Evolutionary conservation across 2,888 invertebrate genomes (phyloP).

Genomic region (Gibbula magus): DNA sequence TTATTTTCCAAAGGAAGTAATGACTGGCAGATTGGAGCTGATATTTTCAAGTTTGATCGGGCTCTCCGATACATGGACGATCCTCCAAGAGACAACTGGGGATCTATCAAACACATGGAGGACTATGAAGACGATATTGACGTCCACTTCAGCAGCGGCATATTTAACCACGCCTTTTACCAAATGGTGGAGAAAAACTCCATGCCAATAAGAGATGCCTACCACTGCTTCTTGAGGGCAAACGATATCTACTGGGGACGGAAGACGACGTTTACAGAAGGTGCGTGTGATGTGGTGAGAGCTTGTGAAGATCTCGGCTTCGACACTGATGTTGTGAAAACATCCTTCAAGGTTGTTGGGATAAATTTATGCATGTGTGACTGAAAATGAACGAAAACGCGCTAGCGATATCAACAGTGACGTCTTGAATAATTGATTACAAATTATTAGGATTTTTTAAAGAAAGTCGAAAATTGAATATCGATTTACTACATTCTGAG

Average conservation of each 20-base stretch:
- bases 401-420: too few species aligned
- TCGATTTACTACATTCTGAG: too few species aligned
- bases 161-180: slow-evolving; percentile 55
- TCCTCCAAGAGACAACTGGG: slow-evolving; percentile 47
- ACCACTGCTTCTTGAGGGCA: slow-evolving; percentile 50
- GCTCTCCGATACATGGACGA: slow-evolving; percentile 49
- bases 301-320: slow-evolving; percentile 52
- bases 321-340: slow-evolving; percentile 39
- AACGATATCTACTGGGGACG: slow-evolving; percentile 53
- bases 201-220: slow-evolving; percentile 39
- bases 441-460: too few species aligned
- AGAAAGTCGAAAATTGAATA: too few species aligned
- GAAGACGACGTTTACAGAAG: slow-evolving; percentile 43
- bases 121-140: slow-evolving; percentile 42
- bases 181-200: slow-evolving; percentile 27
- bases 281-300: slow-evolving; percentile 52
- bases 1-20: slow-evolving; percentile 28
- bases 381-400: too few species aligned
- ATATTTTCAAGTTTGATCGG: slow-evolving; percentile 34
- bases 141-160: slow-evolving; percentile 56
- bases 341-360: slow-evolving; percentile 49
- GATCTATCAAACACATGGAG: slow-evolving; percentile 46
- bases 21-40: slow-evolving; percentile 44
- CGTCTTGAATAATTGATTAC: too few species aligned
- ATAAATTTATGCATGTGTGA: slow-evolving; percentile 39